phyloP scores from a whole-genome alignment of 1,140 invertebrate species.

The Wiebesia pumilae region DNA sequence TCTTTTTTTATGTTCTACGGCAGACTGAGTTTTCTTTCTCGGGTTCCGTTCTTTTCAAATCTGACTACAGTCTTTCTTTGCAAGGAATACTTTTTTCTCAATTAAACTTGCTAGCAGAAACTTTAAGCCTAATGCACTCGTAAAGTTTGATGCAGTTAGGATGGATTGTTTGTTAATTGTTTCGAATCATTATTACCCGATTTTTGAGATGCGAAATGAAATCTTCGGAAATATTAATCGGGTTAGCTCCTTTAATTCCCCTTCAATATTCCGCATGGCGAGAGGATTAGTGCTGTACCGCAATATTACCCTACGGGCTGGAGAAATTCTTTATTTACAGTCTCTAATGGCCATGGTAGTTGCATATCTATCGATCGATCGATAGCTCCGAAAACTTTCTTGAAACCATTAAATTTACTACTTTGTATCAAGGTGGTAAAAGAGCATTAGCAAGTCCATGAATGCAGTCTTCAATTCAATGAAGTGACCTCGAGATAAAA shows the following conservation, averaged over 20 bases:
- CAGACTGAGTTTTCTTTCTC: too few species aligned
- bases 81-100: neutral
- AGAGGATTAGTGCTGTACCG: too few species aligned
- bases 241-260: too few species aligned
- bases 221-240: too few species aligned
- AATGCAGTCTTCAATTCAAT: slow-evolving; percentile 44
- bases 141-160: slow-evolving; percentile 14
- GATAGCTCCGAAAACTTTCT: slow-evolving; percentile 4
- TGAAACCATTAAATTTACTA: slow-evolving; percentile 44
- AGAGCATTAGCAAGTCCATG: neutral
- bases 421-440: slow-evolving; percentile 5
- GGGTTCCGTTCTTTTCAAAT: too few species aligned
- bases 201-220: neutral
- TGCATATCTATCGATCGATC: neutral
- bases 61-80: too few species aligned
- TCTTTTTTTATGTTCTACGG: too few species aligned
- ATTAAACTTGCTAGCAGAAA: neutral
- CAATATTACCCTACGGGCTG: neutral
- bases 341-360: neutral
- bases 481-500: slow-evolving; percentile 30
- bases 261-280: too few species aligned
- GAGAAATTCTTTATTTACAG: slow-evolving; percentile 21
- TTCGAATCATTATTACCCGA: neutral
- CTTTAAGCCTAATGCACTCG: neutral
- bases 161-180: slow-evolving; percentile 12